Evolutionary conservation across 2,888 invertebrate species (phyloP).

Genomic region (Campopleginae sp.): DNA sequence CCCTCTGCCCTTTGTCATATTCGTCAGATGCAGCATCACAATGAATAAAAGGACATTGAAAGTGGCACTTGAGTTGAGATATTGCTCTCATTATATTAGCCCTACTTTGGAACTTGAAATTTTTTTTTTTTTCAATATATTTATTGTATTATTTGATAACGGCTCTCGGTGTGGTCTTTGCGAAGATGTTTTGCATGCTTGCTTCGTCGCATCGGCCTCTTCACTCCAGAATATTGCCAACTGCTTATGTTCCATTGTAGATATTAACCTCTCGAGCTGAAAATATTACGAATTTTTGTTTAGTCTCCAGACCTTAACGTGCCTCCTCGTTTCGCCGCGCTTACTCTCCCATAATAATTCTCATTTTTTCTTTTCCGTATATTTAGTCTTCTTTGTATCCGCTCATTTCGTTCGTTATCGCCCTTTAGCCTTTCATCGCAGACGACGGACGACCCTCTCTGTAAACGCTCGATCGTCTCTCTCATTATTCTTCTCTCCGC

Average conservation of each 20-base stretch:
- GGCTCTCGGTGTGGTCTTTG: slow-evolving; percentile 1
- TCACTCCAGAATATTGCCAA: slow-evolving; percentile 14
- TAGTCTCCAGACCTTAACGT: slow-evolving; percentile 5
- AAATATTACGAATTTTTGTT: slow-evolving; percentile 54
- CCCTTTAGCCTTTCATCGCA: slow-evolving; percentile 14
- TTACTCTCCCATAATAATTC: slow-evolving; percentile 41
- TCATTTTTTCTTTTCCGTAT: slow-evolving; percentile 22
- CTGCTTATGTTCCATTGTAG: slow-evolving; percentile 14
- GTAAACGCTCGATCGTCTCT: background rate
- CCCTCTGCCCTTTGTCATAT: background rate
- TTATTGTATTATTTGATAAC: slow-evolving; percentile 11
- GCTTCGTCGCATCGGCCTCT: background rate
- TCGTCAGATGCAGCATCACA: background rate
- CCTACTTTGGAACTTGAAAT: background rate
- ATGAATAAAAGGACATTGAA: slow-evolving; percentile 20
- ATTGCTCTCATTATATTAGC: slow-evolving; percentile 23
- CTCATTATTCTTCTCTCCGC: slow-evolving; percentile 24
- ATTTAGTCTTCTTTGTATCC: slow-evolving; percentile 11
- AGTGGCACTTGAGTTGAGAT: slow-evolving; percentile 9
- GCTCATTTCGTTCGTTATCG: background rate
- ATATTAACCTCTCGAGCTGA: background rate
- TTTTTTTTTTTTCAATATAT: background rate
- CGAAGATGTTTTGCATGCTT: slow-evolving; percentile 28
- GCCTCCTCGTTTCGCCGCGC: background rate
- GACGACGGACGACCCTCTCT: slow-evolving; percentile 33